Conservation (phyloP, 2,113 vertebrate species). For the Manacus vitellinus region DNA sequence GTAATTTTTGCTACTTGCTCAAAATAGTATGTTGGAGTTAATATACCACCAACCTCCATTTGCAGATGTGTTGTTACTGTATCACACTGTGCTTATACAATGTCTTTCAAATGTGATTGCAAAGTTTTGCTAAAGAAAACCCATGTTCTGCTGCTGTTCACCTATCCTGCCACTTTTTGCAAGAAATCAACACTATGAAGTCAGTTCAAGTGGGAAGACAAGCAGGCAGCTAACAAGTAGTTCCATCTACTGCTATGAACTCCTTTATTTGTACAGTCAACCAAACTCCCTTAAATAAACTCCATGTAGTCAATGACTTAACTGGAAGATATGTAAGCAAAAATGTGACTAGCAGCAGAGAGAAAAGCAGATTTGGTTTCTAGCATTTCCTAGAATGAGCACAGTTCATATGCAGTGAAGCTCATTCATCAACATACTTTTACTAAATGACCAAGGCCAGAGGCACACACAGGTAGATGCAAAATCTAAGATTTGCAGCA, state of each 20-base stretch:
- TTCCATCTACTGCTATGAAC: neutral
- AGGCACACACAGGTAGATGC: neutral
- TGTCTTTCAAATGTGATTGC: neutral
- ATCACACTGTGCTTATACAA: neutral
- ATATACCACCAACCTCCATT: neutral
- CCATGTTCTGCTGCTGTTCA: neutral
- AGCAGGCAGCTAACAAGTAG: neutral
- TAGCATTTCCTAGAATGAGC: neutral
- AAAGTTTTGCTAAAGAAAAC: neutral
- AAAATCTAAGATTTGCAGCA: neutral
- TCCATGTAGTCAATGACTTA: neutral
- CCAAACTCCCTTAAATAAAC: neutral
- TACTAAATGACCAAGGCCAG: neutral
- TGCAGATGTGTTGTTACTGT: neutral
- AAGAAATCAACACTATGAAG: neutral
- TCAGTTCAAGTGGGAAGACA: neutral
- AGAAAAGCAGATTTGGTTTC: neutral
- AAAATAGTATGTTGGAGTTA: neutral
- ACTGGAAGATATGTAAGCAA: neutral
- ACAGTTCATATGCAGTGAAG: neutral
- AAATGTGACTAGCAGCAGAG: neutral
- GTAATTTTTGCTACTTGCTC: neutral
- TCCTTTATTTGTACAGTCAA: neutral
- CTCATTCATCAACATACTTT: neutral
- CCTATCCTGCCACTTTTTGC: neutral